Evolutionary conservation across 2,888 invertebrate genomes (phyloP).

Genomic region (Horisme vitalbata): DNA sequence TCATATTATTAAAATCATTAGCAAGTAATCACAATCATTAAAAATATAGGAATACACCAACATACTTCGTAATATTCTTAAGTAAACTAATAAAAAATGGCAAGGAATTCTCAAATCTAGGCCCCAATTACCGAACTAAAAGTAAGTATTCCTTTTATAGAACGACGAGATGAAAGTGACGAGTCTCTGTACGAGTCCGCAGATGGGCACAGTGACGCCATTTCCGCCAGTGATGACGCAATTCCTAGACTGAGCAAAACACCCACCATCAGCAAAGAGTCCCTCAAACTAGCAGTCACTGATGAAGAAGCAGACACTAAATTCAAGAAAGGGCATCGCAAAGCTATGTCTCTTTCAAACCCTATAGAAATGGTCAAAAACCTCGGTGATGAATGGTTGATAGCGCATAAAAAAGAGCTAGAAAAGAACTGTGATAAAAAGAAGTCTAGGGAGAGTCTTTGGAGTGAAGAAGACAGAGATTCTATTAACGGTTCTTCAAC

Average conservation of each 20-base stretch:
- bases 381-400: slow-evolving; percentile 77
- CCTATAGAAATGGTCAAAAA: slow-evolving; percentile 74
- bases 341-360: slow-evolving; percentile 77
- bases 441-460: slow-evolving; percentile 75
- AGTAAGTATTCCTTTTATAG: slow-evolving; percentile 52
- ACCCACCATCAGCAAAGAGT: slow-evolving; percentile 75
- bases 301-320: slow-evolving; percentile 72
- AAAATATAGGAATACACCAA: no score
- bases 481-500: slow-evolving; percentile 67
- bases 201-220: slow-evolving; percentile 73
- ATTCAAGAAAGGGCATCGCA: slow-evolving; percentile 69
- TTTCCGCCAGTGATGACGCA: slow-evolving; percentile 74
- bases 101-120: slow-evolving; percentile 20
- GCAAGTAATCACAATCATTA: no score
- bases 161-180: slow-evolving; percentile 76
- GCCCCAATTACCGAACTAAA: background rate
- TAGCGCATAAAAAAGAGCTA: slow-evolving; percentile 62
- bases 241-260: slow-evolving; percentile 65
- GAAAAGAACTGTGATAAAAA: slow-evolving; percentile 70
- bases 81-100: slow-evolving; percentile 17
- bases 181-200: slow-evolving; percentile 78
- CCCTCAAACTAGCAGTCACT: slow-evolving; percentile 71
- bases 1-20: no score
- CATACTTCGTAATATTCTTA: background rate
- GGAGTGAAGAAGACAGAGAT: slow-evolving; percentile 76